phyloP scores from a whole-genome alignment of 1,140 invertebrate genomes.

The Pemphigus obesinymphae region DNA sequence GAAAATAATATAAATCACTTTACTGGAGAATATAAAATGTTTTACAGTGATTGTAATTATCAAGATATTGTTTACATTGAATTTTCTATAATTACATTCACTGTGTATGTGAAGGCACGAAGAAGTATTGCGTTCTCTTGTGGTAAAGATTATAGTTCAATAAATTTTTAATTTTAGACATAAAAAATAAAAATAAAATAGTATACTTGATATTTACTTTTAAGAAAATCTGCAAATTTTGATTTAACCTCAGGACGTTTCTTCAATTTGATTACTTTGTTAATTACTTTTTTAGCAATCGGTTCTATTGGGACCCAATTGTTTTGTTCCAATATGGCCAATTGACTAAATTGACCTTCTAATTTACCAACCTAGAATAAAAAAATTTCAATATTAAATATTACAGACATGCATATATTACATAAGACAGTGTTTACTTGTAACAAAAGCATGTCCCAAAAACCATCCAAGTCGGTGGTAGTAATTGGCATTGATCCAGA shows the following conservation, averaged over 20 bases:
- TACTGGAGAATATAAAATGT: no score
- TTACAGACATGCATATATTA: no score
- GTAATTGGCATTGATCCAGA: constrained; percentile 18
- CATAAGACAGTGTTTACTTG: constrained; percentile 28
- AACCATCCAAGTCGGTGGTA: constrained; percentile 32
- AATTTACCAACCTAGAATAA: constrained; percentile 17
- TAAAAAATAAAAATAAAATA: no score
- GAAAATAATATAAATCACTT: no score
- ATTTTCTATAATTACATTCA: no score
- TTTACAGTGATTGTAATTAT: no score
- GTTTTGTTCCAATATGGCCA: not conserved
- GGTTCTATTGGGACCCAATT: constrained; percentile 8
- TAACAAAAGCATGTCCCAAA: constrained; percentile 43
- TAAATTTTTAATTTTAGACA: no score
- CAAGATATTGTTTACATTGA: no score
- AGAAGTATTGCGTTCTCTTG: no score
- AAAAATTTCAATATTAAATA: not conserved
- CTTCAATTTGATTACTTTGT: not conserved
- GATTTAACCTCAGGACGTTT: constrained; percentile 8
- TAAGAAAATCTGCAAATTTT: constrained; percentile 15
- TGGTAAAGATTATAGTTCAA: no score
- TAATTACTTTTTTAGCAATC: constrained; percentile 20
- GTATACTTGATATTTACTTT: no score
- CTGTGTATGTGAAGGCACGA: no score
- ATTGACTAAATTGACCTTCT: constrained; percentile 6